Conservation (phyloP, 2,113 vertebrate genomes). For the Zosterops borbonicus region DNA sequence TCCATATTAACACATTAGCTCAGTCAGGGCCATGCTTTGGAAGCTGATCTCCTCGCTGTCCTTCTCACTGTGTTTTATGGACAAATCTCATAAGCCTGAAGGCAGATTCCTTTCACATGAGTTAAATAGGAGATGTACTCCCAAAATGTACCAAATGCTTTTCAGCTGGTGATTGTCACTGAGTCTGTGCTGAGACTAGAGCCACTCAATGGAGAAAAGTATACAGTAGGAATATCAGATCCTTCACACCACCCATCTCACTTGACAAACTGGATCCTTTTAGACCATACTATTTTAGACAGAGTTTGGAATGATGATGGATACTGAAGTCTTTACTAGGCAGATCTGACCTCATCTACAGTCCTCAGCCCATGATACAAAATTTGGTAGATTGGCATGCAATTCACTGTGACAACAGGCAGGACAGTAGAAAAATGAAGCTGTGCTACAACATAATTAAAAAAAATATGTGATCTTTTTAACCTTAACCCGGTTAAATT, state of each 20-base stretch:
- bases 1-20: background rate
- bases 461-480: background rate
- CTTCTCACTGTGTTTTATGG: background rate
- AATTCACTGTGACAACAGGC: background rate
- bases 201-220: fast-evolving
- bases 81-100: background rate
- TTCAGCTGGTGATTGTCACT: background rate
- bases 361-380: background rate
- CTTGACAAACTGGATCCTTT: background rate
- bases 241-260: background rate
- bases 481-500: background rate
- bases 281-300: background rate
- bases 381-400: background rate
- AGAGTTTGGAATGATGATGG: background rate
- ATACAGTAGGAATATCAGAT: background rate
- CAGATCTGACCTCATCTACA: background rate
- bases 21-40: background rate
- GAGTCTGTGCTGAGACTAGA: background rate
- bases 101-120: background rate
- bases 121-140: background rate
- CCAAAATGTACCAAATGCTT: background rate
- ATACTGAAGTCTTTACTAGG: background rate
- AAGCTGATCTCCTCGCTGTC: background rate
- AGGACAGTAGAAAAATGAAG: background rate
- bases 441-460: background rate